phyloP scores from a whole-genome alignment of 1,140 invertebrate genomes.

The Archivesica marissinica region DNA sequence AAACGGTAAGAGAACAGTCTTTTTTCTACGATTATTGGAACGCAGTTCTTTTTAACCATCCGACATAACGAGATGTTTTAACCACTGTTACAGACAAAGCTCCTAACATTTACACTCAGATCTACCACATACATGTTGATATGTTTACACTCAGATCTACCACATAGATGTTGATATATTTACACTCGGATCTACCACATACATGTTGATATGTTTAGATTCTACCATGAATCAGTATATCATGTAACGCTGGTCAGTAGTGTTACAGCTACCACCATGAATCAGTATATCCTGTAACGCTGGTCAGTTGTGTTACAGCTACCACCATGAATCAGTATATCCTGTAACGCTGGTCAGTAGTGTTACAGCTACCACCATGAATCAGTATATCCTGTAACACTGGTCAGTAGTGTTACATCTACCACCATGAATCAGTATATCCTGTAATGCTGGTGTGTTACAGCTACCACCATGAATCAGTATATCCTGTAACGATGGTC shows the following conservation, averaged over 20 bases:
- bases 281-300: not conserved
- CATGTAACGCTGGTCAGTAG: not conserved
- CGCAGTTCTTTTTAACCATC: not conserved
- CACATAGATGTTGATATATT: not conserved
- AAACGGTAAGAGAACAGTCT: conserved; percentile 25
- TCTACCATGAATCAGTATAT: not conserved
- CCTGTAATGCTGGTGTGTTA: not conserved
- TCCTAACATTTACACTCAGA: not conserved
- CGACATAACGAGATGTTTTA: not conserved
- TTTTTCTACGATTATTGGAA: not conserved
- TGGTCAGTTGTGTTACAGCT: not conserved
- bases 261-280: not conserved
- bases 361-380: not conserved
- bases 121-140: not conserved
- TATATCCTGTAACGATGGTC: not conserved
- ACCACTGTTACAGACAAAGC: not conserved
- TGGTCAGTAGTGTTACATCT: not conserved
- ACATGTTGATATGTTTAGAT: no score
- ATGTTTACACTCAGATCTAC: not conserved
- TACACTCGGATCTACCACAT: not conserved
- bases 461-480: not conserved
- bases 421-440: not conserved
- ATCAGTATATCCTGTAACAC: not conserved
- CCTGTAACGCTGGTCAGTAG: not conserved
- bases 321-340: not conserved